These are phyloP conservation scores for Dorcus parallelipipedus DNA, from an alignment of 2,888 invertebrate genomes.

Conservation along the genomic window DNA sequence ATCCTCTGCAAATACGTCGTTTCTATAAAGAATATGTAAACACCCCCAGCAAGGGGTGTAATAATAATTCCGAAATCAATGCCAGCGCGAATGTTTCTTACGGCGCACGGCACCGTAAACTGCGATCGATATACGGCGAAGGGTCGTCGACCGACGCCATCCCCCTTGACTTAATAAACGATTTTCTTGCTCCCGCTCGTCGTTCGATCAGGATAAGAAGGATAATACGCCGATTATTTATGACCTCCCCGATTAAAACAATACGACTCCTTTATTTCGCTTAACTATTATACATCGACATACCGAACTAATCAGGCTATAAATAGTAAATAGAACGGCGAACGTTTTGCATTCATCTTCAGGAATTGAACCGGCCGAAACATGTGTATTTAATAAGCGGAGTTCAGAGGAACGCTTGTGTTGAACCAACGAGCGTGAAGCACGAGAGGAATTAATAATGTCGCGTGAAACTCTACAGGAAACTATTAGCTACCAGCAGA, in stretches of 20 bases:
- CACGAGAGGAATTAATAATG: too few relatives aligned
- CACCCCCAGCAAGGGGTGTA: neutral
- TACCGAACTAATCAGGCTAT: too few relatives aligned
- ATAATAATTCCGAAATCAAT: neutral
- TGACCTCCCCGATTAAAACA: neutral
- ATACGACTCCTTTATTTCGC: too few relatives aligned
- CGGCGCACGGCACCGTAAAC: slow-evolving; percentile 2
- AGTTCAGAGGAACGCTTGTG: too few relatives aligned
- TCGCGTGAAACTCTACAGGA: too few relatives aligned
- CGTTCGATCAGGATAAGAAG: slow-evolving; percentile 12
- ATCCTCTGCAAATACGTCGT: neutral
- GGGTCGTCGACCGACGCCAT: slow-evolving; percentile 27
- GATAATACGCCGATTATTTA: slow-evolving; percentile 7
- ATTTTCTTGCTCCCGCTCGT: slow-evolving; percentile 20
- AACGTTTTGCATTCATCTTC: too few relatives aligned
- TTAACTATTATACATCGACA: too few relatives aligned
- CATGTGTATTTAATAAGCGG: too few relatives aligned
- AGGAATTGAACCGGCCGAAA: too few relatives aligned
- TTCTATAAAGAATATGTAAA: neutral
- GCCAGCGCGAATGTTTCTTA: neutral
- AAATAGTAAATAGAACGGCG: too few relatives aligned
- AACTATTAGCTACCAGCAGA: too few relatives aligned
- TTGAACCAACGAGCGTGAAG: too few relatives aligned
- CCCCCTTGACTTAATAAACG: slow-evolving; percentile 20
- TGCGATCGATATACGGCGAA: slow-evolving; percentile 25